Base-by-base conservation (phyloP, 2,113 vertebrate species). In the Glaucidium brasilianum region DNA sequence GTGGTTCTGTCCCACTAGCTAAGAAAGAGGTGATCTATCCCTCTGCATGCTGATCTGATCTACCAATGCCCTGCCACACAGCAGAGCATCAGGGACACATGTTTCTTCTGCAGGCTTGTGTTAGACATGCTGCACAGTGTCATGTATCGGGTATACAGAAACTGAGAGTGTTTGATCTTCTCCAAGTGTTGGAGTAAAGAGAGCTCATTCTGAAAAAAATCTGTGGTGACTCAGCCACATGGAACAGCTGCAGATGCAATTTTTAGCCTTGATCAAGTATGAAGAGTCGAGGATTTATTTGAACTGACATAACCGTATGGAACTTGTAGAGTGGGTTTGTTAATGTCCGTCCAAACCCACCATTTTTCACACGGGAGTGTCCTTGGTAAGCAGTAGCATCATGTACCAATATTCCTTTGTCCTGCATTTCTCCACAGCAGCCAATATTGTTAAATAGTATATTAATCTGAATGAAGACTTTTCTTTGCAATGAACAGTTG, bases 241-340 rank as follows among this genome's bases (percentile, higher is more conserved):
- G 79, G 75, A 96, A 86, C 90, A 80, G 59, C 82, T 96, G 88
- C 85, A 96, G 82, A 94, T 96, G 66, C 41, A 55, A 56, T 86
- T 96, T 96, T 95, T 93, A 85, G 69, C 82, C 63, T 88, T 71
- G 29, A 71, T 86, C 63, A 56, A 92, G 29, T 79, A 39, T 69
- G 58, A 91, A 47, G 52, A 58, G 26, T 52, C 2, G 7, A 63
- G 34, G 29, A 67, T 88, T 95, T 93, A 77, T 88, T 78, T 90
- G 56, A 88, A 76, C 37, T 89, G 83, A 94, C 63, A 80, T 76
- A 73, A 52, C 47, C n/a, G 22, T 59, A 63, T 86, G 53, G 34
- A 78, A 12, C 43, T 93, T 59, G 56, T 43, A 63, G 85, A 91
- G 16, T 0, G 2, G 22, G 41, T 72, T 69, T 87, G 34, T 67